Evolutionary conservation across 2,113 vertebrate species (phyloP), one percentile per base, ranked within the genome.

Genomic region (Brienomyrus longianalis): DNA sequence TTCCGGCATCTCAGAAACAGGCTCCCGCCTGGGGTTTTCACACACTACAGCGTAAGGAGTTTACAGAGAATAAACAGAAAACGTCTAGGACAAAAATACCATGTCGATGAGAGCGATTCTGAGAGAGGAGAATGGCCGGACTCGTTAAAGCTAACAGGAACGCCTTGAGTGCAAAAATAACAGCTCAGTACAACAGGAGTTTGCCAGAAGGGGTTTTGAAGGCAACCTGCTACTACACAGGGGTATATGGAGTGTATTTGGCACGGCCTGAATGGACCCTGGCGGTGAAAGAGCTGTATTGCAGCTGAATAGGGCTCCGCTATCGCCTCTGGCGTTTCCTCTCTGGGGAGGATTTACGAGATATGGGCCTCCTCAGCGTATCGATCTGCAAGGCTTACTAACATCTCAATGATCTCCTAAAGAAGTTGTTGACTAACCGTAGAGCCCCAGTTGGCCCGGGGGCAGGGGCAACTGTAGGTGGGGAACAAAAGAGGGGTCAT

Each of bases 391-490:
- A 90, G 27, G 52, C 83, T 84, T 87, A 90, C 35, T 93, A 94
- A 95, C 93, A 93, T 95, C 92, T 95, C 92, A 94, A 91, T 95
- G 93, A 95, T 94, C 92, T 92, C 90, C 54, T 48, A 27, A 27
- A 89, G 27, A 0, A 91, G 89, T 90, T 90, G 89, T 91, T 90
- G 91, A 90, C 88, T 70, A 21, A 27, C 90, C 39, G 77, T 59
- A 39, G 7, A 45, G 83, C 39, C 47, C 19, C 47, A 86, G 50
- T 23, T 70, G 27, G 62, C 62, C n/a, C 27, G 13, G n/a, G 62
- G 23, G 59, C 23, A 66, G 59, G 59, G 62, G 9, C 62, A n/a
- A 9, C n/a, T 62, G 23, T 62, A 62, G 56, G 23, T 62, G 56
- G 56, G 56, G 23, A 62, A 7, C 21, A 70, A 13, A 31, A 70